phyloP scores from a whole-genome alignment of 1,140 invertebrate species.

The Formica selysi region DNA sequence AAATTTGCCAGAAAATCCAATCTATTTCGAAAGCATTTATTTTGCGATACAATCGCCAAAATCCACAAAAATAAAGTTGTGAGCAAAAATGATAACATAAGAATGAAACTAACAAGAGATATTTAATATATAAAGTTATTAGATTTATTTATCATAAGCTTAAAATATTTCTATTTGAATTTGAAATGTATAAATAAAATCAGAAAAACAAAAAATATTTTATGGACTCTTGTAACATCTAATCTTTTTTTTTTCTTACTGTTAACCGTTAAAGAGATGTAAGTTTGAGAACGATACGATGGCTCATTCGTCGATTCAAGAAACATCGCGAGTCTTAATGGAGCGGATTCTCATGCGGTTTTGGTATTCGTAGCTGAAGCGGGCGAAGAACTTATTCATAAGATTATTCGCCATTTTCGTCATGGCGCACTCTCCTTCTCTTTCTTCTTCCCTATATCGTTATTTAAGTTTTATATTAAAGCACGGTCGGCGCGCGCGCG shows the following conservation, averaged over 20 bases:
- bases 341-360: conserved; percentile 28
- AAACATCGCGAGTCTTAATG: conserved; percentile 29
- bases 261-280: background rate
- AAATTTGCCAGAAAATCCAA: background rate
- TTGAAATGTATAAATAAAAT: background rate
- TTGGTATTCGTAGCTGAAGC: conserved; percentile 56
- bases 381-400: conserved; percentile 78
- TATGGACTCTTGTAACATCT: background rate
- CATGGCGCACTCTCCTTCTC: conserved; percentile 71
- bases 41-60: background rate
- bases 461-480: conserved; percentile 87
- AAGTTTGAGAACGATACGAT: background rate
- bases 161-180: background rate
- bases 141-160: background rate
- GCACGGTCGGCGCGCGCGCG: conserved; percentile 70
- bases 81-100: background rate
- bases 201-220: background rate
- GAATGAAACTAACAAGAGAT: background rate
- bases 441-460: conserved; percentile 80
- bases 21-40: background rate
- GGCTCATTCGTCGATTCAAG: conserved; percentile 6
- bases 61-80: conserved; percentile 11
- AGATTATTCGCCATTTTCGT: conserved; percentile 85
- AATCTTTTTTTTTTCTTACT: background rate
- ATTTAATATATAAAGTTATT: background rate